Evolutionary conservation across 2,113 vertebrate genomes (phyloP).

Genomic region (Dasyprocta punctata): DNA sequence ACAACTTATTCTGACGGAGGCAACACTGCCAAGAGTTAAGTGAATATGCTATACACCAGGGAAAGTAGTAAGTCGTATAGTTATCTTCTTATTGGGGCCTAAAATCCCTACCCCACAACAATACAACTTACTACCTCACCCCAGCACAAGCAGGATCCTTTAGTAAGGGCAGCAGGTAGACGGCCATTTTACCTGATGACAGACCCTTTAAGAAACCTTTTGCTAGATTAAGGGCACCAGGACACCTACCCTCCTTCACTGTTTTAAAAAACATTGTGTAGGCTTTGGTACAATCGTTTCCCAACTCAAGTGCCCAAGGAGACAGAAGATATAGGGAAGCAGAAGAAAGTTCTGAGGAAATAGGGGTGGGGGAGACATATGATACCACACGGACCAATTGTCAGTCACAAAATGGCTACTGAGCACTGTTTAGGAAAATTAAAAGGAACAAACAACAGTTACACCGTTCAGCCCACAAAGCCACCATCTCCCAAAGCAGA

Average conservation of each 20-base stretch:
- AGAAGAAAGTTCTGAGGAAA: conserved; percentile 64
- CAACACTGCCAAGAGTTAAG: conserved; percentile 35
- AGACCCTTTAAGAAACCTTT: conserved; percentile 53
- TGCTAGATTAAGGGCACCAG: conserved; percentile 40
- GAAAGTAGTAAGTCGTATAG: conserved; percentile 98
- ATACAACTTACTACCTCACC: conserved; percentile 99
- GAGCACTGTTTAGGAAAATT: conserved; percentile 33
- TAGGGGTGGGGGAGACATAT: conserved; percentile 13
- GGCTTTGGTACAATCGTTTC: conserved; percentile 57
- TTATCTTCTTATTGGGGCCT: conserved; percentile 93
- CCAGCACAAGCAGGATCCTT: conserved; percentile 81
- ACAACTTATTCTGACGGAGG: not conserved
- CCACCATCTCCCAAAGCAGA: not conserved
- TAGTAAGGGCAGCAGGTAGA: conserved; percentile 50
- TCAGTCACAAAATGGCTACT: conserved; percentile 44
- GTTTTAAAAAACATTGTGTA: conserved; percentile 56
- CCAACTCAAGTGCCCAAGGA: conserved; percentile 57
- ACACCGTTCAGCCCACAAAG: conserved; percentile 46
- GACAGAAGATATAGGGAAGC: conserved; percentile 38
- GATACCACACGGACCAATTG: not conserved
- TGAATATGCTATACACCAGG: conserved; percentile 78
- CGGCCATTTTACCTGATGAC: conserved; percentile 6
- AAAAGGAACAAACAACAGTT: not conserved
- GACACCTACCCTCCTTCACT: conserved; percentile 54
- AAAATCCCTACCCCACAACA: conserved; percentile 94